Conservation (phyloP, 1,140 invertebrate genomes). For the Zophobas atratus region DNA sequence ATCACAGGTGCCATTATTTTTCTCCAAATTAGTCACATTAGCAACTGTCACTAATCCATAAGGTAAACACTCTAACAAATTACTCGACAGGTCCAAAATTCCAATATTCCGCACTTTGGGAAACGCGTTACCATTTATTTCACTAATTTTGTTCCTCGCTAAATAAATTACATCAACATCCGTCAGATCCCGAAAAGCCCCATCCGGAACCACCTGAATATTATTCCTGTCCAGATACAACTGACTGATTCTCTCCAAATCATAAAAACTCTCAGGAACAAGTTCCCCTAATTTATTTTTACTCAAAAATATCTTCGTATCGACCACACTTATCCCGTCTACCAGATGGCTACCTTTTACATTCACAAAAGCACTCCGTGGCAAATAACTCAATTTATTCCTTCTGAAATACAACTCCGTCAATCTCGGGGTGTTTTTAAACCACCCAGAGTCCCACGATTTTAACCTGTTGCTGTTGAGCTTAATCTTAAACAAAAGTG, state of each 20-base stretch:
- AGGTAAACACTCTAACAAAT: conserved; percentile 56
- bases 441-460: conserved; percentile 63
- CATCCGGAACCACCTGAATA: neutral
- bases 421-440: conserved; percentile 60
- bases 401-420: conserved; percentile 57
- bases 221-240: conserved; percentile 19
- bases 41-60: conserved; percentile 50
- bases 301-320: conserved; percentile 60
- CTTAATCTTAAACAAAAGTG: conserved; percentile 59
- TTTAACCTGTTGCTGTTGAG: conserved; percentile 61
- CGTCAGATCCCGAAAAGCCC: conserved; percentile 37
- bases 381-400: conserved; percentile 59
- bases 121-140: conserved; percentile 48
- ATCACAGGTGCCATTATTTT: conserved; percentile 50
- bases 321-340: conserved; percentile 29
- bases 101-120: conserved; percentile 39
- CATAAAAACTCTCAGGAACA: neutral
- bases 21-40: conserved; percentile 41
- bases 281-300: conserved; percentile 56
- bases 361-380: conserved; percentile 56
- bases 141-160: conserved; percentile 56
- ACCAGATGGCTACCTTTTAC: conserved; percentile 23
- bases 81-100: conserved; percentile 51
- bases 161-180: conserved; percentile 57
- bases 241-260: conserved; percentile 16